Percentiles rank a stretch among this genome's conserved stretches.
phyloP scores from a whole-genome alignment of 2,797 vertebrate species.

The Trichosurus vulpecula region DNA sequence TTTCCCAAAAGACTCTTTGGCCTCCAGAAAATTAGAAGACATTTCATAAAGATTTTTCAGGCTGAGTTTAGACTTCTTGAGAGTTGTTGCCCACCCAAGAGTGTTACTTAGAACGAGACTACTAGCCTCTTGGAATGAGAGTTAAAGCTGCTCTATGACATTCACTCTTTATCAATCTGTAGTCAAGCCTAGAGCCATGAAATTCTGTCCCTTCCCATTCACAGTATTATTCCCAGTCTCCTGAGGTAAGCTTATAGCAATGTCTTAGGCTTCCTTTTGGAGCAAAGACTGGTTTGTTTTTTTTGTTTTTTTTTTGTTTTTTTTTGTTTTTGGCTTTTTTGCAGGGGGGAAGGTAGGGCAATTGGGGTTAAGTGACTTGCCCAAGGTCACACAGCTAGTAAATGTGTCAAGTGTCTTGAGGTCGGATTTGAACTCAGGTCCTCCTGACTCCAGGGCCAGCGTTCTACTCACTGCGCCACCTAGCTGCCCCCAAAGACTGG shows the following conservation, averaged over 20 bases:
- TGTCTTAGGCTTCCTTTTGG: background rate
- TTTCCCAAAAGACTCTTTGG: background rate
- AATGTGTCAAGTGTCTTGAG: too few relatives aligned
- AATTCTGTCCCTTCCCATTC: background rate
- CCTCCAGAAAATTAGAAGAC: background rate
- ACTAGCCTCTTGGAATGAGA: background rate
- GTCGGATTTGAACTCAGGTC: too few relatives aligned
- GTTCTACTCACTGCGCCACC: too few relatives aligned
- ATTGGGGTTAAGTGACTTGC: too few relatives aligned
- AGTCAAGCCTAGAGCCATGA: background rate
- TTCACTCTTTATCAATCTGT: background rate
- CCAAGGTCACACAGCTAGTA: too few relatives aligned
- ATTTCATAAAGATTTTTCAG: background rate
- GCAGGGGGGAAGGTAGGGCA: too few relatives aligned
- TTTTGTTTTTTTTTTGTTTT: too few relatives aligned
- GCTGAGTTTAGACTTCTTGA: background rate
- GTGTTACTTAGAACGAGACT: background rate
- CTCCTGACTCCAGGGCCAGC: too few relatives aligned
- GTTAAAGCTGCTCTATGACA: background rate
- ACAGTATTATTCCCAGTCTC: background rate
- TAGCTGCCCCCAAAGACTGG: too few relatives aligned
- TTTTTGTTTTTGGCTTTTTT: too few relatives aligned
- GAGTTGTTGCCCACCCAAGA: background rate
- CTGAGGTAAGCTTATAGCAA: background rate
- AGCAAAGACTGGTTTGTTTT: background rate